A percentile compares a stretch with the other conserved stretches of the same genome.
These are phyloP conservation scores for Meiosimyza decipiens DNA, from an alignment of 2,888 invertebrate genomes.

Conservation along the genomic window DNA sequence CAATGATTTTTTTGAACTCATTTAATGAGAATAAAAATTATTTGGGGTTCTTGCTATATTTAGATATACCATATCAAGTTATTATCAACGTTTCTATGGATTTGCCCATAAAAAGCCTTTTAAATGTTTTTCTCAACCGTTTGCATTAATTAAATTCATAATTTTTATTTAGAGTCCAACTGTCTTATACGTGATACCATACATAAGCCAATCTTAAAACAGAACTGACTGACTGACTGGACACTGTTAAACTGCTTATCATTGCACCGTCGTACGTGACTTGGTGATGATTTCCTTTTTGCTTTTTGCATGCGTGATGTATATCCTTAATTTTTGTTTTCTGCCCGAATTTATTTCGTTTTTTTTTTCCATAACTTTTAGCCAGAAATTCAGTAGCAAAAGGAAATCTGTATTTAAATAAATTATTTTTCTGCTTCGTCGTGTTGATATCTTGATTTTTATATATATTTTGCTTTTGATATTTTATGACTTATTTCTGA, in stretches of 20 bases:
- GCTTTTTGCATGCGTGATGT: constrained; percentile 27
- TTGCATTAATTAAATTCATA: constrained; percentile 15
- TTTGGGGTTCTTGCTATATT: no score
- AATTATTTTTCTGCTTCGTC: background rate
- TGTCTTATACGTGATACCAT: no score
- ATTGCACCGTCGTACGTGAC: background rate
- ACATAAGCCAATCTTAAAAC: no score
- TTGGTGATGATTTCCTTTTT: constrained; percentile 11
- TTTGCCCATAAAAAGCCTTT: no score
- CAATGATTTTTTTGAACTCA: no score
- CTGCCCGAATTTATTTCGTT: background rate
- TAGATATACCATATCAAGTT: no score
- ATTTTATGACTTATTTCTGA: constrained; percentile 21
- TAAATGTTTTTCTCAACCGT: background rate
- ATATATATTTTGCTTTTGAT: constrained; percentile 39
- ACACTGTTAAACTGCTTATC: constrained; percentile 23
- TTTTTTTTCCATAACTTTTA: no score
- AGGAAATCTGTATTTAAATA: constrained; percentile 41
- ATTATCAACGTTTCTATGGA: no score
- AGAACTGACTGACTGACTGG: constrained; percentile 62
- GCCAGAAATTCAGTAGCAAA: constrained; percentile 37
- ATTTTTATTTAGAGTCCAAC: constrained; percentile 30
- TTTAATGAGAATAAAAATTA: no score
- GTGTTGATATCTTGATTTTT: no score
- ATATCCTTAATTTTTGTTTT: constrained; percentile 16